phyloP scores from a whole-genome alignment of 2,113 vertebrate genomes.

The Bettongia penicillata region DNA sequence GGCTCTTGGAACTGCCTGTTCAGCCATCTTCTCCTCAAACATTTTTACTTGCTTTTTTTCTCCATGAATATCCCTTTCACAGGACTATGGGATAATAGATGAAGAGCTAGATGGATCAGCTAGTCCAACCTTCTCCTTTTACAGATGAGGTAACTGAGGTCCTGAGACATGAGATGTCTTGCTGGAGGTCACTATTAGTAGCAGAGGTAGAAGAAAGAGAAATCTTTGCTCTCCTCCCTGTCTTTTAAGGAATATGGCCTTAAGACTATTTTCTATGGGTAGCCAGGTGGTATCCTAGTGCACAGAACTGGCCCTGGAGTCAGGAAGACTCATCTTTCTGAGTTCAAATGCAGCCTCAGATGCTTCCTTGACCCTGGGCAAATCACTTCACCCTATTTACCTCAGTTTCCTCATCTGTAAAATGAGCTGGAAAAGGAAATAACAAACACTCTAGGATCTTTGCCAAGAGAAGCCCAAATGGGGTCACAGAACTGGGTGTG shows the following conservation, averaged over 20 bases:
- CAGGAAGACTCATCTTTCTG: background rate
- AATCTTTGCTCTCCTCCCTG: background rate
- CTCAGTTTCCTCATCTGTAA: background rate
- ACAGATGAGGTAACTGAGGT: background rate
- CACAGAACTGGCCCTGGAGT: no score
- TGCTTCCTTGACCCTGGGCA: background rate
- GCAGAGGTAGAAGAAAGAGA: background rate
- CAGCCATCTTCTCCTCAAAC: background rate
- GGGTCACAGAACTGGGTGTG: background rate
- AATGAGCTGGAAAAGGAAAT: background rate
- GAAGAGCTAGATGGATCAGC: no score
- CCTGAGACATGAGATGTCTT: background rate
- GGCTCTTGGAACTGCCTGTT: no score
- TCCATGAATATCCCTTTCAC: background rate
- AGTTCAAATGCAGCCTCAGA: background rate
- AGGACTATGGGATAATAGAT: background rate
- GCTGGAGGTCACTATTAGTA: background rate
- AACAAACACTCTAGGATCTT: background rate
- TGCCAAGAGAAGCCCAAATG: no score
- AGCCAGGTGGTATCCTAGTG: fast-evolving
- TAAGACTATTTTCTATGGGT: no score
- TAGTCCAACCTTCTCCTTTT: background rate
- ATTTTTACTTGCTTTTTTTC: background rate
- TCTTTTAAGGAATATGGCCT: background rate
- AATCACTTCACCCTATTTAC: background rate